Evolutionary conservation across 1,140 invertebrate genomes (phyloP), one percentile per base, ranked within the genome.

Genomic region (Drosophila sturtevanti): DNA sequence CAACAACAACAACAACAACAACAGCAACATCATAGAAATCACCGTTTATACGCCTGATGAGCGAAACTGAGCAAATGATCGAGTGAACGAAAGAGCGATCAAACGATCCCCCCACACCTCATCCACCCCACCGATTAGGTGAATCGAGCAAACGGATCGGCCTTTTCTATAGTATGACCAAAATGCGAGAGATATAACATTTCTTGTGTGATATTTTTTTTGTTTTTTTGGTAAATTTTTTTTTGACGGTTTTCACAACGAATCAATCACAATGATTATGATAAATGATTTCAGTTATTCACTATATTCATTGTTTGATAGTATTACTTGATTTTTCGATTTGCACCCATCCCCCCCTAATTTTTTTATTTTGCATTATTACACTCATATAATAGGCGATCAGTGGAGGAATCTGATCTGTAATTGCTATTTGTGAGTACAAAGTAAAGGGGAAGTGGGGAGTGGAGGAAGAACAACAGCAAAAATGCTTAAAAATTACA

Each of bases 191-290:
- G 0, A 72, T 68, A 80, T 79, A 79, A 65, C 31, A 63, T 72
- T 76, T 70, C 65, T 66, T 55, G 71, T 75, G 27, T 75, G 59
- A 38, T 22, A 24, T 60, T 68, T 24, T 67, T 72, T 27, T 24
- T 48, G 44, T 58, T 51, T 79, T 89, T 87, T 76, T 74, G 79
- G 79, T 89, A 89, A 31, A 41, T 9, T 48, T 44, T 48, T 44
- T 44, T 48, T 48, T 16, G 16, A 21, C 16, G 41, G 41, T 84
- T 87, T 89, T 89, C 82, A 69, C 79, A 86, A 90, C 87, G 79
- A 90, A 90, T 90, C 87, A 90, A 90, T 90, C 87, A 87, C 79
- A 82, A 82, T 90, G 87, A 90, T 90, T 90, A 90, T 90, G 87
- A 90, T 90, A 90, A 90, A 90, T 90, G 87, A 90, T 86, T 81